A percentile compares a stretch with the other conserved stretches of the same genome.
Conservation (phyloP, 2,888 invertebrate species). For the Eupsilia transversa region DNA sequence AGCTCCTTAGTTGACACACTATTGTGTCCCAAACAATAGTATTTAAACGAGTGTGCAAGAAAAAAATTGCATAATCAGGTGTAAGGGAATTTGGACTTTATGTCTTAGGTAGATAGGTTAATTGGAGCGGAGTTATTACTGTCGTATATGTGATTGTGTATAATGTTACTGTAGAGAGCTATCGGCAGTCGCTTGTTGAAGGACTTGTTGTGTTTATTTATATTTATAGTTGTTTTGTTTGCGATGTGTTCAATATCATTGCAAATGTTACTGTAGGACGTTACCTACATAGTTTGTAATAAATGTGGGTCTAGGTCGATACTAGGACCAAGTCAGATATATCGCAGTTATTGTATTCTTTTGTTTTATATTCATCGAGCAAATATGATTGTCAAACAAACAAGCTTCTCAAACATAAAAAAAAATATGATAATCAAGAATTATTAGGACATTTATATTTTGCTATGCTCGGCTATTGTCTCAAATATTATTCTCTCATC, state of each 20-base stretch:
- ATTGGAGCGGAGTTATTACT: constrained; percentile 9
- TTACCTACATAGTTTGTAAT: constrained; percentile 29
- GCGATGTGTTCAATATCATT: constrained; percentile 10
- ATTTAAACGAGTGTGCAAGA: constrained; percentile 55
- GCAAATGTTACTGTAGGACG: constrained; percentile 4
- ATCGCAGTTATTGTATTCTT: background rate
- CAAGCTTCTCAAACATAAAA: background rate
- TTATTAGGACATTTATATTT: background rate
- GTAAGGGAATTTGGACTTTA: constrained; percentile 55
- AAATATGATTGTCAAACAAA: background rate
- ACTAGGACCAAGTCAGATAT: background rate
- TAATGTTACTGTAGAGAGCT: constrained; percentile 10
- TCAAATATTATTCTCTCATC: background rate
- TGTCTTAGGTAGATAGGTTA: constrained; percentile 19
- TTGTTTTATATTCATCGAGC: background rate
- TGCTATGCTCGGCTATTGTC: background rate
- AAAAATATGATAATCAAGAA: background rate
- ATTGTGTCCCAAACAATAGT: constrained; percentile 78
- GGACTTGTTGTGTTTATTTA: constrained; percentile 37
- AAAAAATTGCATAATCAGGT: constrained; percentile 57
- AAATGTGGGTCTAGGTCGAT: constrained; percentile 29
- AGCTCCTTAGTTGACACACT: constrained; percentile 73
- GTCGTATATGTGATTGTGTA: constrained; percentile 23
- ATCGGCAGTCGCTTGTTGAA: constrained; percentile 37
- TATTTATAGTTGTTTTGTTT: constrained; percentile 15